Evolutionary conservation across 2,797 vertebrate genomes (phyloP).

Genomic region (Chelidonichthys spinosus): DNA sequence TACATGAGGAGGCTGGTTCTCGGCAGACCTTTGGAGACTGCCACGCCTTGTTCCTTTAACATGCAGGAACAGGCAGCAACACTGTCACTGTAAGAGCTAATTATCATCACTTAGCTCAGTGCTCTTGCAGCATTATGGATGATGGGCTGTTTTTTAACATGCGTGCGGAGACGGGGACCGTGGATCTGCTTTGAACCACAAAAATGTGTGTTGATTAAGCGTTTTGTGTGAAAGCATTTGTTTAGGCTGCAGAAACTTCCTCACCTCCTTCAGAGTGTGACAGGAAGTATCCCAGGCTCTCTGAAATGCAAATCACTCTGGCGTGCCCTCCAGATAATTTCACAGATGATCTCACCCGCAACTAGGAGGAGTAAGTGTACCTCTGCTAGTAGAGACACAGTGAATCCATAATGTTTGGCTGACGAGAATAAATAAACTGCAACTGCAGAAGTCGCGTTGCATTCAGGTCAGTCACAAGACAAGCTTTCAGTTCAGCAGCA

Average conservation of each 20-base stretch:
- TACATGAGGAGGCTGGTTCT: not conserved
- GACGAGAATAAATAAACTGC: too few species aligned
- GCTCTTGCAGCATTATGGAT: constrained; percentile 16
- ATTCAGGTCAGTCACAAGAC: too few species aligned
- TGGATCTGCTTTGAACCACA: constrained; percentile 26
- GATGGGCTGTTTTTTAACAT: constrained; percentile 19
- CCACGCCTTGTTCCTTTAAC: not conserved
- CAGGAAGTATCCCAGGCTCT: constrained; percentile 1
- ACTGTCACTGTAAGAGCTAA: constrained; percentile 1
- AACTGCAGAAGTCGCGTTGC: too few species aligned
- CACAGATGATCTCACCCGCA: not conserved
- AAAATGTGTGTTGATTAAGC: constrained; percentile 6
- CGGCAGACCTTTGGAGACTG: not conserved
- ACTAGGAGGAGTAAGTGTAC: not conserved
- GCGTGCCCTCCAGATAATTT: constrained; percentile 5
- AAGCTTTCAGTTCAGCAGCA: too few species aligned
- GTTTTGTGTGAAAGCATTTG: not conserved
- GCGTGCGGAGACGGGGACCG: not conserved
- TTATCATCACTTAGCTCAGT: constrained; percentile 29
- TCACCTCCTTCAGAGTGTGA: not conserved
- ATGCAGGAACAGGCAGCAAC: constrained; percentile 27
- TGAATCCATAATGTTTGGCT: too few species aligned
- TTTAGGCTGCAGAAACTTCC: not conserved
- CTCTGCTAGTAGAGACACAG: too few species aligned
- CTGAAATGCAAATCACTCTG: not conserved